Evolutionary conservation across 2,113 vertebrate species (phyloP).

Genomic region (Vombatus ursinus): DNA sequence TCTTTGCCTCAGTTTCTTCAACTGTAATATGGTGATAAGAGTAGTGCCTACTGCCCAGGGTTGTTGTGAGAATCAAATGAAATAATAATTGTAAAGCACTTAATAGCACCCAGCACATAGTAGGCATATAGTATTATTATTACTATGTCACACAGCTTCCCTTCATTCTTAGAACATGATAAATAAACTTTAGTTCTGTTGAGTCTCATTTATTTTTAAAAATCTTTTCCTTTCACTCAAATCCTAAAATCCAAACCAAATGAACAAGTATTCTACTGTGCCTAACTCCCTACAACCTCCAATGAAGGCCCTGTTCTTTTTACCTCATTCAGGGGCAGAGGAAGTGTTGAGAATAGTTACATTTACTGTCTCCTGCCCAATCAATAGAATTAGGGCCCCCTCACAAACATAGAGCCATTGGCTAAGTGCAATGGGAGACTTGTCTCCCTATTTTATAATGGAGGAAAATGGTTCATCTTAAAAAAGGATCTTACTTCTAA

Average conservation of each 20-base stretch:
- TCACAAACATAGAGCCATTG: background rate
- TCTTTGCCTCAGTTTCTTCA: background rate
- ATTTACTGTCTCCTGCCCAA: background rate
- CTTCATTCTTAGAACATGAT: background rate
- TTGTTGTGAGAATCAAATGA: background rate
- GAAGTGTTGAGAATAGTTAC: background rate
- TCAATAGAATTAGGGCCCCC: background rate
- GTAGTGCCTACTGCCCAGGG: background rate
- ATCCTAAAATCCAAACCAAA: background rate
- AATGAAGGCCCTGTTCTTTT: conserved; percentile 27
- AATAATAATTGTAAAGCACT: background rate
- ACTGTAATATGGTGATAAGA: background rate
- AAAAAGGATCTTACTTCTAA: background rate
- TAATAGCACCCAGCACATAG: background rate
- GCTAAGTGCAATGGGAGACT: background rate
- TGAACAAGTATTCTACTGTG: background rate
- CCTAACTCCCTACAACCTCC: background rate
- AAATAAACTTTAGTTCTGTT: background rate
- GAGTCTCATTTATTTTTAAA: background rate
- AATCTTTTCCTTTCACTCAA: background rate
- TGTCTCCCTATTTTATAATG: background rate
- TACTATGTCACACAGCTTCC: background rate
- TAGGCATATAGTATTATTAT: background rate
- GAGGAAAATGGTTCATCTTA: background rate
- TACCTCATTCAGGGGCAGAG: background rate